Evolutionary conservation across 2,113 vertebrate species (phyloP), one percentile per base, ranked within the genome.

Genomic region (Callipepla squamata): DNA sequence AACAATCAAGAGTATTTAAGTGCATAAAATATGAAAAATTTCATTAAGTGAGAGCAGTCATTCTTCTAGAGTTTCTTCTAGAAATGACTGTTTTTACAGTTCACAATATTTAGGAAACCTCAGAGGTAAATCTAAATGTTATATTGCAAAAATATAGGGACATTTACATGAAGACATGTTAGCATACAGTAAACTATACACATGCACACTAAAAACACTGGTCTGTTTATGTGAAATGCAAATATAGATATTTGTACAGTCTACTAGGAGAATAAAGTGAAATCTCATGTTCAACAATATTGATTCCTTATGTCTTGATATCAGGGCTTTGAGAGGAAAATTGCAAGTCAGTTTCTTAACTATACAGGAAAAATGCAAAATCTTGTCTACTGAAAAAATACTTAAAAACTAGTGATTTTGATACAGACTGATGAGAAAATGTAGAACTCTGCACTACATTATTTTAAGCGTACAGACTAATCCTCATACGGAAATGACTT

Each of bases 1-100:
- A 80, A 18, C 36, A 58, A 1, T 1, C 20, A 62, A 58, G 5
- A 34, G 3, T 17, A 61, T 1, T 0, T 23, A 73, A 4, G 26
- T 3, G 2, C 17, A 74, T 25, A 73, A 84, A 89, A 67, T 63
- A 17, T 23, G 17, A 2, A 0, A 23, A 55, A 75, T 9, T 7
- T 73, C 2, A 57, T 80, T 65, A 90, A 44, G 13, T 28, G 22
- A 59, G 12, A 66, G 45, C 44, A 5, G 44, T 86, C 14, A 26
- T 59, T 12, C 40, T 75, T 83, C 38, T 17, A 68, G 11, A 88
- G 38, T 69, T 69, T 57, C 9, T 44, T 82, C 21, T 80, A 32
- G 44, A 55, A 65, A 75, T 16, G 1, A 23, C 18, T 77, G 9
- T 22, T 89, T 7, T 36, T n/a, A 44, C 6, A 40, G 7, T 22